Evolutionary conservation across 2,797 vertebrate genomes (phyloP).

Genomic region (Spondyliosoma cantharus): DNA sequence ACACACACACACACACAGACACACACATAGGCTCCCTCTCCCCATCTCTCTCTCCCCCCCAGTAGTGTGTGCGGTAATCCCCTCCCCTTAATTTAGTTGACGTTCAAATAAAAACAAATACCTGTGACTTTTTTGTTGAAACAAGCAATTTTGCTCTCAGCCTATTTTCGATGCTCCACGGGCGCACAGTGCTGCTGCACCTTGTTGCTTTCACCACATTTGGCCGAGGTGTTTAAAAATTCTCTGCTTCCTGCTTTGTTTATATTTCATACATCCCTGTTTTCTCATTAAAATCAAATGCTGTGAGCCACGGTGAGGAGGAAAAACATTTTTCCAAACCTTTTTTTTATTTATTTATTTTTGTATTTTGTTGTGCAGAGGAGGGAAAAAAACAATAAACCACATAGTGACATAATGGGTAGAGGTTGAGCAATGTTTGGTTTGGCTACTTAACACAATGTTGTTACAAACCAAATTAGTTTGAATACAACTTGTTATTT

Average conservation of each 20-base stretch:
- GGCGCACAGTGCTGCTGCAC: slow-evolving; percentile 43
- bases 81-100: slow-evolving; percentile 78
- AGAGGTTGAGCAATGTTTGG: slow-evolving; percentile 29
- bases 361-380: slow-evolving; percentile 58
- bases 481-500: not conserved
- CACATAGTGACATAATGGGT: slow-evolving; percentile 28
- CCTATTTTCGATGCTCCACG: slow-evolving; percentile 61
- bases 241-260: slow-evolving; percentile 60
- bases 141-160: slow-evolving; percentile 74
- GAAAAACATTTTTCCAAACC: slow-evolving; percentile 59
- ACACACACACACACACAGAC: no score
- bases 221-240: slow-evolving; percentile 65
- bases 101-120: slow-evolving; percentile 80
- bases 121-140: slow-evolving; percentile 74
- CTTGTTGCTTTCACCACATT: slow-evolving; percentile 63
- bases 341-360: slow-evolving; percentile 34
- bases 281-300: slow-evolving; percentile 84
- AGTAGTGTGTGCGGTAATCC: slow-evolving; percentile 60
- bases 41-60: slow-evolving; percentile 24
- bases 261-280: slow-evolving; percentile 68
- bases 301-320: slow-evolving; percentile 75
- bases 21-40: slow-evolving; percentile 36
- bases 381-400: slow-evolving; percentile 62
- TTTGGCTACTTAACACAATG: slow-evolving; percentile 21
- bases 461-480: slow-evolving; percentile 29